Percentiles rank a stretch among this genome's conserved stretches.
phyloP scores from a whole-genome alignment of 1,140 invertebrate species.

The Matsumurasca onukii region DNA sequence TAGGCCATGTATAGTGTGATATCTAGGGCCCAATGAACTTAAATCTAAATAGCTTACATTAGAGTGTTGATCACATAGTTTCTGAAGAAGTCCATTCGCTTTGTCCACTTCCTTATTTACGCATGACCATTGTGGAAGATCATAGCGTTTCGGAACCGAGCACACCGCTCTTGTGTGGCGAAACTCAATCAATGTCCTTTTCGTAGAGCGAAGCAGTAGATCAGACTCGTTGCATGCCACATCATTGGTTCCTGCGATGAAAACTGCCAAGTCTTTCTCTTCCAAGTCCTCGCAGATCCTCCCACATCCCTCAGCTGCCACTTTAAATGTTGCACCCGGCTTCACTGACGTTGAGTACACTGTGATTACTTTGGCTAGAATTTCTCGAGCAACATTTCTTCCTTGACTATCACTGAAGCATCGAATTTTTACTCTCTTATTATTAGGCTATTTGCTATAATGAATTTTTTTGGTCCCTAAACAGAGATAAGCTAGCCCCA shows the following conservation, averaged over 20 bases:
- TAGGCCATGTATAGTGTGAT: no score
- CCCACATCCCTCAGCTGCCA: not conserved
- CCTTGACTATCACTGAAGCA: conserved; percentile 17
- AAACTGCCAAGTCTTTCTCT: not conserved
- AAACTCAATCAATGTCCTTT: conserved; percentile 1
- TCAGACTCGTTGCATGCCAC: conserved; percentile 10
- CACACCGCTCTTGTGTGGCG: no score
- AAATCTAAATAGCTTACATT: no score
- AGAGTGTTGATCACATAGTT: no score
- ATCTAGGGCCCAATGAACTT: no score
- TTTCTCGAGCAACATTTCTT: conserved; percentile 10
- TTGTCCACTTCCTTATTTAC: no score
- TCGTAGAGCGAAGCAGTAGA: not conserved
- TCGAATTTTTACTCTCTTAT: not conserved
- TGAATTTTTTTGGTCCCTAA: no score
- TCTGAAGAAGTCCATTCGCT: no score
- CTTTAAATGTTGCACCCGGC: conserved; percentile 17
- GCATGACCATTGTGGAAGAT: no score
- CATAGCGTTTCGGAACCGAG: no score
- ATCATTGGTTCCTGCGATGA: conserved; percentile 19
- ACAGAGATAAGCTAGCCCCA: no score
- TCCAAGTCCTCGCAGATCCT: not conserved
- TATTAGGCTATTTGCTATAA: no score
- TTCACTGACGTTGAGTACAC: not conserved
- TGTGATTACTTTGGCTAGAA: not conserved